Base-by-base conservation (phyloP, 2,888 invertebrate genomes). In the Eupithecia vulgata region DNA sequence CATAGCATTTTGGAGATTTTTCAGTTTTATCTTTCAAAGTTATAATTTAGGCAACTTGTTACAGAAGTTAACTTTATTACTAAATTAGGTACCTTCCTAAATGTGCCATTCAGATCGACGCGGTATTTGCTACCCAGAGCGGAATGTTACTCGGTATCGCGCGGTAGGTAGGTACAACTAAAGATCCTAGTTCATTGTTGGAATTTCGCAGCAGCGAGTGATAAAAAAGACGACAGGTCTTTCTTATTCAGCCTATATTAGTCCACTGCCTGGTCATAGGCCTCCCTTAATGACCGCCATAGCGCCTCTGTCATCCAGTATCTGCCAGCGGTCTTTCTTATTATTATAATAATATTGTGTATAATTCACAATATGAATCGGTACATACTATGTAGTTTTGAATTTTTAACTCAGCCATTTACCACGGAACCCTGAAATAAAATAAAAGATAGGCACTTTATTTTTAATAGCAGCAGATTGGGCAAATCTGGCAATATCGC, bases 401-500 rank as follows among this genome's bases (percentile, higher is more conserved):
- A 1, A 25, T 5, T 57, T 25, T 57, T 7, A 5, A 13, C 21
- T 5, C 5, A 4, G 30, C 21, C 3, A 21, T 5, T 48, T n/a
- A 48, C 57, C 21, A 57, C 57, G 57, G 57, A 25, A 57, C 57
- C 57, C 57, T 57, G 5, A 25, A 57, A 57, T 67, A 12, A 30
- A 57, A 69, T 59, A 73, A 48, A 61, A 67, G 67, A 61, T 45
- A 30, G 37, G 15, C 66, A 37, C 70, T 62, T 67, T 64, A 57
- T 62, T 52, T 64, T 48, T 66, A 69, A 57, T 70, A 70, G 48
- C 66, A 73, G 40, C 67, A 70, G 40, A 57, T 57, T 25, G 57
- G 25, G 57, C 57, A 57, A 57, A 57, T 57, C 57, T 57, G 34
- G 73, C 73, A 67, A 70, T 73, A 70, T 67, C 45, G 37, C 62